These are phyloP conservation scores for Argyresthia goedartella DNA, from an alignment of 2,888 invertebrate species.

Conservation along the genomic window DNA sequence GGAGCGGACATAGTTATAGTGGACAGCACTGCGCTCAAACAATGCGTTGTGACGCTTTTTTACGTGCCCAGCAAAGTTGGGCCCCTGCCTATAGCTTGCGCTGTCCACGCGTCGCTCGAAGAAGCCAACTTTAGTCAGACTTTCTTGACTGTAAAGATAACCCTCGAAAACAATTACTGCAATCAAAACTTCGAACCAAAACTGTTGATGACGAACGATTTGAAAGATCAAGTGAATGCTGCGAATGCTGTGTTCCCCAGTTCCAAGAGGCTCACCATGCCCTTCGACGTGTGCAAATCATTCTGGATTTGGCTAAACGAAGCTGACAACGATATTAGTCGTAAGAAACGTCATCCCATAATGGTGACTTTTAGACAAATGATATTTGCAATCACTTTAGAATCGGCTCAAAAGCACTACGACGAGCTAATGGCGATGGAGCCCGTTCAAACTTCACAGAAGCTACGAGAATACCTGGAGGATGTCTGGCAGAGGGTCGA, in stretches of 20 bases:
- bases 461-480: slow-evolving; percentile 11
- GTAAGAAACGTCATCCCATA: slow-evolving; percentile 12
- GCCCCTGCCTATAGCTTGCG: slow-evolving; percentile 24
- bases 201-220: slow-evolving; percentile 17
- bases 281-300: slow-evolving; percentile 14
- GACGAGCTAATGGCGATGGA: slow-evolving; percentile 8
- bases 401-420: slow-evolving; percentile 10
- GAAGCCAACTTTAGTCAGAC: slow-evolving; percentile 18
- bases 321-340: slow-evolving; percentile 12
- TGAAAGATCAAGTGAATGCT: slow-evolving; percentile 13
- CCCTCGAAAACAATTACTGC: slow-evolving; percentile 15
- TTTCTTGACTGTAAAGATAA: slow-evolving; percentile 18
- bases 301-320: slow-evolving; percentile 17
- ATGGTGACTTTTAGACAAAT: slow-evolving; percentile 16
- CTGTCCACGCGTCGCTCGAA: slow-evolving; percentile 17
- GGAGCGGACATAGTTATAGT: slow-evolving; percentile 19
- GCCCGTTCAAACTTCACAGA: slow-evolving; percentile 1
- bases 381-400: slow-evolving; percentile 11
- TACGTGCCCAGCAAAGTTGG: slow-evolving; percentile 23
- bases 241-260: slow-evolving; percentile 17
- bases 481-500: slow-evolving; percentile 14
- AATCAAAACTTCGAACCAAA: slow-evolving; percentile 20
- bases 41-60: slow-evolving; percentile 18
- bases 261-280: slow-evolving; percentile 12
- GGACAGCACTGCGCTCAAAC: slow-evolving; percentile 16